phyloP scores from a whole-genome alignment of 1,140 invertebrate species.

The Cotesia typhae region DNA sequence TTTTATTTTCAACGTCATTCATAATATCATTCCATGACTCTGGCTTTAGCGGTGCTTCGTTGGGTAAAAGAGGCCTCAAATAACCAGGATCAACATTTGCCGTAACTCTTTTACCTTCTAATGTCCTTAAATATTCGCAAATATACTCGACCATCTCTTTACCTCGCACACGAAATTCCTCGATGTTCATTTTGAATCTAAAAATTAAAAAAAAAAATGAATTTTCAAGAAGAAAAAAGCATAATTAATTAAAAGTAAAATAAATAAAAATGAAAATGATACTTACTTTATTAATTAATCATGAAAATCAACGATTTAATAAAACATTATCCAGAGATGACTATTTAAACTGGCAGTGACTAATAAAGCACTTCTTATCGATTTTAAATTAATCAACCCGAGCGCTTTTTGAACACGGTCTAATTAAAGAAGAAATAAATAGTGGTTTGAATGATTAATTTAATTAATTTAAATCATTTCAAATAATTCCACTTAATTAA shows the following conservation, averaged over 20 bases:
- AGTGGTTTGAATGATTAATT: background rate
- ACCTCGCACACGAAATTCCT: slow-evolving; percentile 84
- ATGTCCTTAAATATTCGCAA: slow-evolving; percentile 83
- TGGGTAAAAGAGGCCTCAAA: slow-evolving; percentile 77
- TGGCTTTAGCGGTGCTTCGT: slow-evolving; percentile 78
- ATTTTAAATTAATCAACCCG: slow-evolving; percentile 15
- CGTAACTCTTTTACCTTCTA: slow-evolving; percentile 79
- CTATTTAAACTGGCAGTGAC: background rate
- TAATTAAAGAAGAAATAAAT: background rate
- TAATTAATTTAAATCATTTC: no score
- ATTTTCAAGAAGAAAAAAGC: no score
- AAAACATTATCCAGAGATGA: no score
- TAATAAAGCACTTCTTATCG: slow-evolving; percentile 1
- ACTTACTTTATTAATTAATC: background rate
- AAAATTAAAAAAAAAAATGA: background rate
- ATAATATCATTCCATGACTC: slow-evolving; percentile 89
- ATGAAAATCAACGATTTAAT: background rate
- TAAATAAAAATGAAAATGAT: background rate
- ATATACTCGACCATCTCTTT: slow-evolving; percentile 95
- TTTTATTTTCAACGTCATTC: slow-evolving; percentile 87
- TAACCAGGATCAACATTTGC: slow-evolving; percentile 88
- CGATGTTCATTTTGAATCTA: slow-evolving; percentile 74
- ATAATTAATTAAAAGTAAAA: background rate
- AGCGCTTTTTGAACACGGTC: background rate
- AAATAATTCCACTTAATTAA: no score